A percentile compares a stretch with the other conserved stretches of the same genome.
Conservation (phyloP, 37 sponge, comb jelly and placozoan genomes). For the Hexactinellida sp. region DNA sequence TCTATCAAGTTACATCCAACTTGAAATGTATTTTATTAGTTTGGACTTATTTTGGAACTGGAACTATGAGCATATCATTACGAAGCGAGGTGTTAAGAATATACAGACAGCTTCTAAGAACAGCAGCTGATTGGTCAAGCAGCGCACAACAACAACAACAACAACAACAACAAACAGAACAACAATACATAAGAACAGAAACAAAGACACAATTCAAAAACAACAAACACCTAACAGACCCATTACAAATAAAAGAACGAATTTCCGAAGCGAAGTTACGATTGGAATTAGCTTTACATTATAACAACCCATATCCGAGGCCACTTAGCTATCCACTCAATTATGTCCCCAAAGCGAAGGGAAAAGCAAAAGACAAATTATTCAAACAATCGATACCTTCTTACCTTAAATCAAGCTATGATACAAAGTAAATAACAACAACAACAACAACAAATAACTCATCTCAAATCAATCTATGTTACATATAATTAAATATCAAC, state of each 20-base stretch:
- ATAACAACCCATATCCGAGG: background rate
- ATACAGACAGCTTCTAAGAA: background rate
- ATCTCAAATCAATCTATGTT: background rate
- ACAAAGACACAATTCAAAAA: background rate
- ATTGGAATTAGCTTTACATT: background rate
- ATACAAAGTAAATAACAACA: background rate
- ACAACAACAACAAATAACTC: background rate
- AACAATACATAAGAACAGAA: background rate
- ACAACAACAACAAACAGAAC: background rate
- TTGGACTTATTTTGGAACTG: too few relatives aligned
- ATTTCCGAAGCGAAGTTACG: background rate
- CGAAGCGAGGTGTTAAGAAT: background rate
- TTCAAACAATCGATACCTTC: background rate
- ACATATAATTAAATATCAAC: background rate
- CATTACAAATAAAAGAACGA: background rate
- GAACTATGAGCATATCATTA: conserved; percentile 18
- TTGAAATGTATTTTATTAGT: too few relatives aligned
- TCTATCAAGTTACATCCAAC: too few relatives aligned
- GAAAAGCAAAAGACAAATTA: background rate
- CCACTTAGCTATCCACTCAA: background rate
- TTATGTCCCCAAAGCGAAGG: background rate
- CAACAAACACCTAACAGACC: background rate
- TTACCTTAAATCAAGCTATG: background rate
- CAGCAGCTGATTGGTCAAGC: conserved; percentile 5
- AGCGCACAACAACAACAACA: too few relatives aligned